A percentile compares a stretch with the other conserved stretches of the same genome.
phyloP scores from a whole-genome alignment of 2,888 invertebrate species.

The Polyommatus iphigenia region DNA sequence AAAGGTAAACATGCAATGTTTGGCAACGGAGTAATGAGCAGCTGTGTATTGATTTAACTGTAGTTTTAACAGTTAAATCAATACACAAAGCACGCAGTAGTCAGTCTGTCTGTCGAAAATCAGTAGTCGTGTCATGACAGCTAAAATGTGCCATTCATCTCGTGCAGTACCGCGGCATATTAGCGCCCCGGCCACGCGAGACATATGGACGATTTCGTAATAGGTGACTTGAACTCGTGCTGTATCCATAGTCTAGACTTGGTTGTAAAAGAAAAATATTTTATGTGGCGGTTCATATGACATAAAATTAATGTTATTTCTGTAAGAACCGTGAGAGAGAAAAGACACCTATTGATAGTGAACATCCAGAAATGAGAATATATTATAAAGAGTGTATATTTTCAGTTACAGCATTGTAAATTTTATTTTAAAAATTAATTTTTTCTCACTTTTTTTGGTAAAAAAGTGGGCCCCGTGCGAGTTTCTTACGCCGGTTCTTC shows the following conservation, averaged over 20 bases:
- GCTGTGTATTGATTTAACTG: not conserved
- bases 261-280: not conserved
- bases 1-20: too few relatives aligned
- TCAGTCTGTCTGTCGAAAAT: not conserved
- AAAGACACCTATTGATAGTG: too few relatives aligned
- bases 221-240: slow-evolving; percentile 53
- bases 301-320: too few relatives aligned
- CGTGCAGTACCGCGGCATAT: slow-evolving; percentile 50
- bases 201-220: slow-evolving; percentile 70
- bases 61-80: not conserved
- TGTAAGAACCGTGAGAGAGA: too few relatives aligned
- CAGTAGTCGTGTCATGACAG: slow-evolving; percentile 1
- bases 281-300: not conserved
- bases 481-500: too few relatives aligned
- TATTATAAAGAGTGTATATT: too few relatives aligned
- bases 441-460: too few relatives aligned
- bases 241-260: slow-evolving; percentile 55
- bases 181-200: slow-evolving; percentile 45
- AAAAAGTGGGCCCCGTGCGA: too few relatives aligned
- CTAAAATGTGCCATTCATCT: not conserved
- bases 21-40: too few relatives aligned
- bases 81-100: not conserved
- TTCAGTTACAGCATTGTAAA: too few relatives aligned
- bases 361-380: too few relatives aligned
- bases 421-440: too few relatives aligned